These are phyloP conservation scores for Jordanella pulchra DNA, from an alignment of 2,797 vertebrate genomes.

Conservation along the genomic window DNA sequence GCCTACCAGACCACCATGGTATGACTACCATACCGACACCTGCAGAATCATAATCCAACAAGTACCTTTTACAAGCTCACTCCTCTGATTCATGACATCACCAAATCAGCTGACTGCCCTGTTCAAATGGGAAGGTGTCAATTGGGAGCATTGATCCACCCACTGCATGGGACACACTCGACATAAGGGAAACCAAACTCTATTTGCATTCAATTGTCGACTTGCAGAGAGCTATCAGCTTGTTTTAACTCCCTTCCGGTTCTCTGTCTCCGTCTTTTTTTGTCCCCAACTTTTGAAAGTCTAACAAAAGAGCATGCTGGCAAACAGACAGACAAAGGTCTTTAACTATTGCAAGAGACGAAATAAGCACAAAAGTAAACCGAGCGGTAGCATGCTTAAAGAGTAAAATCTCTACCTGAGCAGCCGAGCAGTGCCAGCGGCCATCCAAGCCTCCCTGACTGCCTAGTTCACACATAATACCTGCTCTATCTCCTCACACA, in stretches of 20 bases:
- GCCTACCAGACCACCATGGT: no score
- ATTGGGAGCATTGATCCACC: conserved; percentile 56
- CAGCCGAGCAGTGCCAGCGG: conserved; percentile 79
- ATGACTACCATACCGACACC: no score
- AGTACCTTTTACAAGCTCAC: conserved; percentile 42
- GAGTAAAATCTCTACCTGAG: conserved; percentile 75
- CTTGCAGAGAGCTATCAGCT: conserved; percentile 28
- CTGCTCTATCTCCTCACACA: conserved; percentile 58
- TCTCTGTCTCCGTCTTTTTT: conserved; percentile 26
- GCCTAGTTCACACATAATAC: conserved; percentile 77
- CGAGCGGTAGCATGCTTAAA: conserved; percentile 62
- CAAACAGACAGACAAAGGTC: conserved; percentile 42
- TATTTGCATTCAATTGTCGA: conserved; percentile 35
- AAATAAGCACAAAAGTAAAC: conserved; percentile 18
- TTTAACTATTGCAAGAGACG: conserved; percentile 10
- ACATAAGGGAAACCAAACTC: conserved; percentile 33
- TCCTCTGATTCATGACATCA: conserved; percentile 65
- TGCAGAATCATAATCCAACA: conserved; percentile 28
- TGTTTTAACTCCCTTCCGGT: conserved; percentile 14
- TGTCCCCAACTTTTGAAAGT: conserved; percentile 35
- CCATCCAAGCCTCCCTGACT: conserved; percentile 77
- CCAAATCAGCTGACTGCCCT: conserved; percentile 54
- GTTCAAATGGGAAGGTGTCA: conserved; percentile 43
- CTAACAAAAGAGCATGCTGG: conserved; percentile 51
- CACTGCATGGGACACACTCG: conserved; percentile 35